These are phyloP conservation scores for Eulemur coronatus DNA, from an alignment of 2,797 vertebrate genomes.

Conservation along the genomic window DNA sequence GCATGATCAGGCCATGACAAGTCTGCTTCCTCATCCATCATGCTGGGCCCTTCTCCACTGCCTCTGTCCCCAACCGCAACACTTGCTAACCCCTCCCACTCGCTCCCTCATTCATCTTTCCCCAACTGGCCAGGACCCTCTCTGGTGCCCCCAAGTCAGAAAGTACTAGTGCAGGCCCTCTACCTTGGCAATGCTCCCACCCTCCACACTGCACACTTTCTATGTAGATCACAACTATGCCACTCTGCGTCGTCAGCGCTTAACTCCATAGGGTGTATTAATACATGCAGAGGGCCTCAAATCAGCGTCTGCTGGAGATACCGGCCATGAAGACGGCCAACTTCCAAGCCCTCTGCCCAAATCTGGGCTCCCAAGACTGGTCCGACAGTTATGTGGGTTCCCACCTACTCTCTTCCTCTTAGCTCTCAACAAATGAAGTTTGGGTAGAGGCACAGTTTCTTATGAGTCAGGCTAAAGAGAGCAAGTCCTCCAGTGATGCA, in stretches of 20 bases:
- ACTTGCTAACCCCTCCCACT: neutral
- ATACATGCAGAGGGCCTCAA: neutral
- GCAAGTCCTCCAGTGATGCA: neutral
- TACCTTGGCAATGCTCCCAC: neutral
- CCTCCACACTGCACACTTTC: neutral
- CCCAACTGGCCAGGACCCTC: neutral
- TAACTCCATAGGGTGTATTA: neutral
- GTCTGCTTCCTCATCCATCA: neutral
- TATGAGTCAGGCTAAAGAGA: neutral
- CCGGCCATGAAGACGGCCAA: neutral
- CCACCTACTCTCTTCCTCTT: neutral
- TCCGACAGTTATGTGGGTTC: neutral
- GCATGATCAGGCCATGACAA: neutral
- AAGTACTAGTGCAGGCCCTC: neutral
- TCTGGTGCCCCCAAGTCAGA: neutral
- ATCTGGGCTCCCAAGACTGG: neutral
- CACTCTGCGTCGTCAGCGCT: neutral
- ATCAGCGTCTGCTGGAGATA: neutral
- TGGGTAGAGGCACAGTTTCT: neutral
- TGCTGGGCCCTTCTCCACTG: neutral
- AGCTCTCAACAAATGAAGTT: neutral
- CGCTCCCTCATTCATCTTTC: neutral
- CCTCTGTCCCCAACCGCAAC: neutral
- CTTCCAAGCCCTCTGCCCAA: neutral
- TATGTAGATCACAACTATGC: neutral